Evolutionary conservation across 2,888 invertebrate species (phyloP).

Genomic region (Dasypolia templi): DNA sequence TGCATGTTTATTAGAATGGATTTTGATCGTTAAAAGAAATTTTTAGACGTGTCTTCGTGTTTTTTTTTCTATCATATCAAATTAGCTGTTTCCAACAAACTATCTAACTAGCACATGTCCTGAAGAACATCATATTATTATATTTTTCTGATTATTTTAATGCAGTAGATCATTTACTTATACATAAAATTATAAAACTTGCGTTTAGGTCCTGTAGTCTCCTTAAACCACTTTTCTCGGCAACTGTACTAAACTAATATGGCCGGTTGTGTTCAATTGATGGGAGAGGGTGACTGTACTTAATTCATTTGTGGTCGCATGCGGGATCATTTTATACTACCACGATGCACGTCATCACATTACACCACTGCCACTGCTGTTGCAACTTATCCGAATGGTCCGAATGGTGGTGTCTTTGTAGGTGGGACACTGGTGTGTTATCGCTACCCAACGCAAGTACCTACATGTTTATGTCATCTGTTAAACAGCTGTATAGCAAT

Average conservation of each 20-base stretch:
- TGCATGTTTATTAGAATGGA: no score
- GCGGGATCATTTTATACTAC: constrained; percentile 87
- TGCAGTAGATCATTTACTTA: no score
- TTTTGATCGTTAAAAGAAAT: no score
- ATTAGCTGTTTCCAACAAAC: no score
- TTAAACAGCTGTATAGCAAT: constrained; percentile 7
- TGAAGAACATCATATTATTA: no score
- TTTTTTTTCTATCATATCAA: no score
- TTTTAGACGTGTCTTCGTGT: no score
- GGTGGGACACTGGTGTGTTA: constrained; percentile 18
- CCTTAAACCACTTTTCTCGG: constrained; percentile 52
- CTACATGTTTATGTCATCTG: not conserved
- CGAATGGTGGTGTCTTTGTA: constrained; percentile 8
- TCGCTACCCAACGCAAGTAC: constrained; percentile 1
- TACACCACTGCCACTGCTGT: constrained; percentile 47
- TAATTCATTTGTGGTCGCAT: constrained; percentile 86
- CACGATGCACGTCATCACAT: constrained; percentile 59
- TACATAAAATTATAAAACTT: no score
- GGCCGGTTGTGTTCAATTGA: constrained; percentile 87
- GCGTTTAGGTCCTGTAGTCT: no score
- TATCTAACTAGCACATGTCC: no score
- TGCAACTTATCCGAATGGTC: constrained; percentile 43
- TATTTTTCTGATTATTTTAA: no score
- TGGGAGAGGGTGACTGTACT: constrained; percentile 84
- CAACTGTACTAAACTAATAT: constrained; percentile 77